phyloP scores from a whole-genome alignment of 2,797 vertebrate species.

The Sebastes alutus region DNA sequence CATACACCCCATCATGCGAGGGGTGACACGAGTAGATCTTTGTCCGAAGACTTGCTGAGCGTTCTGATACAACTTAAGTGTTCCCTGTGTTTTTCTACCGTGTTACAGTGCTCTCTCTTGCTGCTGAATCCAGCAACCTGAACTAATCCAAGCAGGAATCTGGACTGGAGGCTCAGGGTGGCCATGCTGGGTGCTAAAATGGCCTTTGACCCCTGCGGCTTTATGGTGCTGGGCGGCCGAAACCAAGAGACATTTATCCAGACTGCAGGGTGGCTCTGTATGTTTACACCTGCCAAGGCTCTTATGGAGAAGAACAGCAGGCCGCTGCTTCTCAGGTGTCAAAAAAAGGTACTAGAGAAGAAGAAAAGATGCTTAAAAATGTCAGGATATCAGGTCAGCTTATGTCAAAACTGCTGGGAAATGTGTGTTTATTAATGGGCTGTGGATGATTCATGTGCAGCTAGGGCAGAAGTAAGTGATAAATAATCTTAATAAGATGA shows the following conservation, averaged over 20 bases:
- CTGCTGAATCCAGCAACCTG: constrained; percentile 62
- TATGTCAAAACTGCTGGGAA: constrained; percentile 6
- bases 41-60: constrained; percentile 44
- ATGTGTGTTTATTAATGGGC: not conserved
- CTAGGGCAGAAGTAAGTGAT: not conserved
- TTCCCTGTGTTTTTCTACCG: constrained; percentile 43
- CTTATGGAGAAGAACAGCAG: constrained; percentile 49
- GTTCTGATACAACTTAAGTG: constrained; percentile 13
- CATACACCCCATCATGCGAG: not conserved
- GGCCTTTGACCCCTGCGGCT: constrained; percentile 56
- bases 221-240: constrained; percentile 21
- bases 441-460: not conserved
- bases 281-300: constrained; percentile 31
- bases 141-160: constrained; percentile 78
- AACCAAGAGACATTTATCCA: constrained; percentile 47
- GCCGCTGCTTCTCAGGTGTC: constrained; percentile 54
- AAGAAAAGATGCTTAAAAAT: constrained; percentile 1
- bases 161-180: constrained; percentile 36
- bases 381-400: constrained; percentile 17
- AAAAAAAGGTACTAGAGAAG: not conserved
- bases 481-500: not conserved
- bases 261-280: constrained; percentile 47
- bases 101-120: constrained; percentile 33
- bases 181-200: constrained; percentile 48
- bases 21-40: constrained; percentile 30